Evolutionary conservation across 2,888 invertebrate genomes (phyloP).

Genomic region (Pheosia tremula): DNA sequence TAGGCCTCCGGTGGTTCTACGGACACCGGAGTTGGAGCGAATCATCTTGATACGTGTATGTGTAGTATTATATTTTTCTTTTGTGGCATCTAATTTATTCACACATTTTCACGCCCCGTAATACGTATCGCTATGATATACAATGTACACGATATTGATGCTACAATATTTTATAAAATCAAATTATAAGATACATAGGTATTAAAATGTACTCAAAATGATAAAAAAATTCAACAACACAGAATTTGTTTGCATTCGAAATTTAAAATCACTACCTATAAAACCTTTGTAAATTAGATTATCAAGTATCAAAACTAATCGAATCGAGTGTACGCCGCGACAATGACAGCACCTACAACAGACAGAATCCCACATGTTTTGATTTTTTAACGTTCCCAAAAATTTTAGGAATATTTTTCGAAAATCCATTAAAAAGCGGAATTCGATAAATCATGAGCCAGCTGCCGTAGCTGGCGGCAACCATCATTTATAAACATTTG

Average conservation of each 20-base stretch:
- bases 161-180: too few species aligned
- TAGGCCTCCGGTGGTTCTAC: conserved; percentile 24
- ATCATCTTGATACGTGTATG: conserved; percentile 28
- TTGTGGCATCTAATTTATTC: too few species aligned
- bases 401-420: conserved; percentile 68
- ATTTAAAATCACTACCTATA: not conserved
- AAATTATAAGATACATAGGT: too few species aligned
- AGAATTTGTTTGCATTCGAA: not conserved
- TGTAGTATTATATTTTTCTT: not conserved
- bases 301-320: conserved; percentile 45
- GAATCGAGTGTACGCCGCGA: conserved; percentile 21
- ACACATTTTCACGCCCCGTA: too few species aligned
- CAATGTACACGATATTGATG: too few species aligned
- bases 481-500: conserved; percentile 55
- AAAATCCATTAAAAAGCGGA: conserved; percentile 77
- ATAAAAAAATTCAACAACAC: too few species aligned
- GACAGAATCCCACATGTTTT: conserved; percentile 72
- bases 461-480: conserved; percentile 63
- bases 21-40: not conserved
- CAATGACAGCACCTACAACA: conserved; percentile 55
- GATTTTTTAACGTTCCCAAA: conserved; percentile 62
- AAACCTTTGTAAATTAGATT: not conserved
- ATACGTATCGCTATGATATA: too few species aligned
- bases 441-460: conserved; percentile 75
- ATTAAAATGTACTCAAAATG: too few species aligned